Percentiles rank a stretch among this genome's conserved stretches.
These are phyloP conservation scores for Sclerurus mexicanus DNA, from an alignment of 2,113 vertebrate species.

Conservation along the genomic window DNA sequence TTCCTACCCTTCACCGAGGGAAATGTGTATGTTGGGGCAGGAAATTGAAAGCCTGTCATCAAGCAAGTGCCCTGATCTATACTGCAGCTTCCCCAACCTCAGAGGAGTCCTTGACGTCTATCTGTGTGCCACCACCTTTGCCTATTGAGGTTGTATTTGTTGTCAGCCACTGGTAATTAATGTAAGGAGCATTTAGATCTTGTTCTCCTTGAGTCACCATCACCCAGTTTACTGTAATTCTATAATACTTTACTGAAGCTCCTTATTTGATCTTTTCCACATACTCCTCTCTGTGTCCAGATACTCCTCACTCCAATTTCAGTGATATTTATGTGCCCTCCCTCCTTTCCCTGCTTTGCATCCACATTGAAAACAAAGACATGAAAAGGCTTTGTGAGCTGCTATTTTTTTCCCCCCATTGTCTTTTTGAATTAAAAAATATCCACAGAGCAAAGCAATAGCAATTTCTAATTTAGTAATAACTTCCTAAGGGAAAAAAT, in stretches of 20 bases:
- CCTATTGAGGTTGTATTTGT: neutral
- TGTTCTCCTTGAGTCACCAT: neutral
- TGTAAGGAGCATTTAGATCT: neutral
- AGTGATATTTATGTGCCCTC: neutral
- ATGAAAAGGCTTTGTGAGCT: neutral
- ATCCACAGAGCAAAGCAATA: neutral
- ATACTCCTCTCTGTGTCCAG: neutral
- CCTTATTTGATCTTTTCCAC: neutral
- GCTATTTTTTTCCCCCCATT: rapidly evolving
- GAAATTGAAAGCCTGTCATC: neutral
- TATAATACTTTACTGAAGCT: neutral
- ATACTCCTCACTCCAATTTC: neutral
- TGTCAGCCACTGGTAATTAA: neutral
- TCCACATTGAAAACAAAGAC: neutral
- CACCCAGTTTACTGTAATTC: neutral
- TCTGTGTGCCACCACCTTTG: neutral
- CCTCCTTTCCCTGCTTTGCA: neutral
- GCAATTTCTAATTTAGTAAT: neutral
- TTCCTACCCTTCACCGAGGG: neutral
- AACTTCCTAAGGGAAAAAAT: neutral
- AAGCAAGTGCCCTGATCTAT: neutral
- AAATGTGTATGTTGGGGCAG: neutral
- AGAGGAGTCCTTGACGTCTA: neutral
- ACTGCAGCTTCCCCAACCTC: neutral
- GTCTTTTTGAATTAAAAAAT: neutral